Conservation (phyloP, 1,140 invertebrate genomes). For the Temnothorax nylanderi region DNA sequence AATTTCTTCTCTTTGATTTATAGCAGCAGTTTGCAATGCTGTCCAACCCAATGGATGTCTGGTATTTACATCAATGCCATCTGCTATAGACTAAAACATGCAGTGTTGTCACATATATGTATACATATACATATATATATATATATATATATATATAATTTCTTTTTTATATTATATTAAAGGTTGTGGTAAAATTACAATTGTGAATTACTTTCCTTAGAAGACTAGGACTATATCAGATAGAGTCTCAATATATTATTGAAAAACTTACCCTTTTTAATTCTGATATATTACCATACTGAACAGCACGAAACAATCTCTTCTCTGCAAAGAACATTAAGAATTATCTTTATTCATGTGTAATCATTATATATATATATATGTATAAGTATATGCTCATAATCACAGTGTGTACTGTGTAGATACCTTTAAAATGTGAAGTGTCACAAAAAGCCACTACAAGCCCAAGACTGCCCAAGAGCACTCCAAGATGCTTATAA, state of each 20-base stretch:
- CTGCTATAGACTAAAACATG: constrained; percentile 73
- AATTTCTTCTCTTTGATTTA: constrained; percentile 90
- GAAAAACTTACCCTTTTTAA: constrained; percentile 85
- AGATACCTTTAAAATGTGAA: constrained; percentile 68
- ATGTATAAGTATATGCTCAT: neutral
- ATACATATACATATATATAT: no score
- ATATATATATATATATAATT: no score
- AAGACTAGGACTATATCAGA: neutral
- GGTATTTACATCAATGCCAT: constrained; percentile 87
- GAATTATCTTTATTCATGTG: neutral
- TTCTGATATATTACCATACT: constrained; percentile 88
- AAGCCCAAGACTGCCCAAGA: constrained; percentile 73
- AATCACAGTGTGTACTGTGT: constrained; percentile 53
- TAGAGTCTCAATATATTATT: neutral
- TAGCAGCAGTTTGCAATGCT: constrained; percentile 93
- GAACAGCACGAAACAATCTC: constrained; percentile 88
- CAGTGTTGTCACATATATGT: no score
- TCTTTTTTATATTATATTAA: no score
- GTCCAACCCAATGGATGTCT: constrained; percentile 94
- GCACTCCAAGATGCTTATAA: constrained; percentile 60
- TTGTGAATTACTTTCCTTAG: neutral
- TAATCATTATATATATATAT: neutral
- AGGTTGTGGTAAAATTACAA: neutral
- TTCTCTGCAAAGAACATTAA: constrained; percentile 85
- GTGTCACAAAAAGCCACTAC: constrained; percentile 70